Base-by-base conservation (phyloP, 64 coral and sea anemone species). In the Montipora sp. region DNA sequence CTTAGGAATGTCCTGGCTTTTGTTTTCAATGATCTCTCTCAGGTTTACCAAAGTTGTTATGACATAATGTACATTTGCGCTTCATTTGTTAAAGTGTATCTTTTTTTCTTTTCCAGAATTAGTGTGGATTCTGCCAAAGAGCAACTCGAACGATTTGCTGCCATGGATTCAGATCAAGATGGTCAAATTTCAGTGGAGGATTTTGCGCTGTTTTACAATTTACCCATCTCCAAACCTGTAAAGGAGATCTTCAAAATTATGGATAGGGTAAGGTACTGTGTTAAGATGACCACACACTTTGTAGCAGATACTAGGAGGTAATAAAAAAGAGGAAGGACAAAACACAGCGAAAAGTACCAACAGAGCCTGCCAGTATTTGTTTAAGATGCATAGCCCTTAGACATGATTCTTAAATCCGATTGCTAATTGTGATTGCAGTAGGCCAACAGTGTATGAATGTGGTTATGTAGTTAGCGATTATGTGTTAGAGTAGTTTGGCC, bases 111-210 rank as follows among this genome's bases (percentile, higher is more conserved):
- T 55, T 81, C 7, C 53, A 92, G 90, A 77, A 50, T 92, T 48
- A 92, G 87, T 47, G 67, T 92, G 22, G 81, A 92, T 49, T 77
- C 51, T 75, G 83, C 84, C 44, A 92, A 87, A 20, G 90, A 84
- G 70, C 80, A 78, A 9, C 90, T 92, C 13, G 73, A 70, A 71
- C 78, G 45, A 24, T 92, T 92, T 92, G 81, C 59, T 8, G 21
- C 45, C 7, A 9, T 92, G 22, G 90, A 92, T 36, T 47, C 44
- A 16, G 82, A 92, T 79, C 76, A 87, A 75, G 90, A 92, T 78
- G 90, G 90, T 1, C 24, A 57, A 18, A 87, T 92, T 77, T 84
- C 90, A n/a, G 13, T 87, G n/a, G 57, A 84, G 11, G 90, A 92
- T 61, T 87, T 84, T 79, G 81, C 81, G n/a, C 51, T 68, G 51